Conservation (phyloP, 2,113 vertebrate genomes). For the Corythaixoides concolor region DNA sequence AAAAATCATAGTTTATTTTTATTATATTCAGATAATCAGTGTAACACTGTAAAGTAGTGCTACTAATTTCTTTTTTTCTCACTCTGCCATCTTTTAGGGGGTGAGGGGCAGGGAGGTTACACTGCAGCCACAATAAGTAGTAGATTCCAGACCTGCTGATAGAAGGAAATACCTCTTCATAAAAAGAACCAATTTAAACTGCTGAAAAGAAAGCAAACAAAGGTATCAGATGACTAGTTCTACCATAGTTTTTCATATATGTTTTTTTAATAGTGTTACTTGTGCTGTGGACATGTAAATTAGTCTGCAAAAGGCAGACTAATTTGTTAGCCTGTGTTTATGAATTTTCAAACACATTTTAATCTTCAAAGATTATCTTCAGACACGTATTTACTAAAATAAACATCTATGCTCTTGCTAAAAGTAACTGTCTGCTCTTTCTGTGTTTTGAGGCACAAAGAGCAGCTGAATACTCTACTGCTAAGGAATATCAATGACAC, state of each 20-base stretch:
- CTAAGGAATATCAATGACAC: not conserved
- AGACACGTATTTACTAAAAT: not conserved
- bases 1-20: not conserved
- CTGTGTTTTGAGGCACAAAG: not conserved
- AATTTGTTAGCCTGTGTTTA: not conserved
- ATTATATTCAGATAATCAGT: not conserved
- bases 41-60: not conserved
- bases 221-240: not conserved
- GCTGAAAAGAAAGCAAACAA: not conserved
- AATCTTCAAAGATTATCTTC: not conserved
- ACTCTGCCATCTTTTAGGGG: fast-evolving
- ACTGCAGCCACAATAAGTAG: not conserved
- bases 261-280: not conserved
- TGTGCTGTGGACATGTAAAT: not conserved
- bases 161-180: not conserved
- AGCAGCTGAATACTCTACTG: not conserved
- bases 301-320: not conserved
- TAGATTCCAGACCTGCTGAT: not conserved
- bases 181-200: not conserved
- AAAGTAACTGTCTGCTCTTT: not conserved
- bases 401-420: not conserved
- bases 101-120: fast-evolving
- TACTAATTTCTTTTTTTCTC: not conserved
- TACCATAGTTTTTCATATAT: not conserved
- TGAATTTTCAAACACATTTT: not conserved